Evolutionary conservation across 2,797 vertebrate species (phyloP), one percentile per base, ranked within the genome.

Genomic region (Brachyalestes nurse): DNA sequence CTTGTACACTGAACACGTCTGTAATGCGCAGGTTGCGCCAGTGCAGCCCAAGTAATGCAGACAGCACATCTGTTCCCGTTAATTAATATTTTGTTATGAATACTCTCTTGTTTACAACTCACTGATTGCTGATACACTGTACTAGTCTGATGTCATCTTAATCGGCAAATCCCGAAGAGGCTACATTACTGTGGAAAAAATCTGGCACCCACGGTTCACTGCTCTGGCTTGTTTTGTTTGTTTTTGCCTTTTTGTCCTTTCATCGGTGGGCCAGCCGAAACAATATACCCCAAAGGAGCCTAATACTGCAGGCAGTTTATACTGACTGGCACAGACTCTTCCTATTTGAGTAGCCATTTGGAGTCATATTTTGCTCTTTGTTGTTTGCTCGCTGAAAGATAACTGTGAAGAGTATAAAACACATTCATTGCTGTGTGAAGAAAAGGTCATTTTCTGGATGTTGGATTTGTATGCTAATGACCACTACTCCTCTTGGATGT

Each of bases 51-150:
- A 62, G 83, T 86, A 83, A 87, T 77, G 84, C 42, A 88, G 85
- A 83, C 88, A 85, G 84, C 76, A 69, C 90, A 89, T 87, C 89
- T 90, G 89, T 83, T 88, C 85, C 67, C 84, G n/a, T 84, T 90
- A 86, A 91, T 91, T 90, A 88, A 74, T 40, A 88, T 82, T 79
- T 82, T 82, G 77, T 81, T n/a, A 47, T 75, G 66, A 79, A 88
- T 83, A 74, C 72, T 70, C 69, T 62, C 17, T 42, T 40, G 75
- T 84, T 88, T 76, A 25, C 65, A 85, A 84, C 80, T 57, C 34
- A 62, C 58, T 13, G 25, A 65, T 38, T 58, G 65, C 53, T 38
- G 64, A 78, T 75, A 55, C 65, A 66, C 12, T 64, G 17, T 42
- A 57, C 73, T 74, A 45, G 40, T 28, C 64, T 25, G 6, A 16